These are phyloP conservation scores for Furcifer pardalis DNA, from an alignment of 2,797 vertebrate species.

Conservation along the genomic window DNA sequence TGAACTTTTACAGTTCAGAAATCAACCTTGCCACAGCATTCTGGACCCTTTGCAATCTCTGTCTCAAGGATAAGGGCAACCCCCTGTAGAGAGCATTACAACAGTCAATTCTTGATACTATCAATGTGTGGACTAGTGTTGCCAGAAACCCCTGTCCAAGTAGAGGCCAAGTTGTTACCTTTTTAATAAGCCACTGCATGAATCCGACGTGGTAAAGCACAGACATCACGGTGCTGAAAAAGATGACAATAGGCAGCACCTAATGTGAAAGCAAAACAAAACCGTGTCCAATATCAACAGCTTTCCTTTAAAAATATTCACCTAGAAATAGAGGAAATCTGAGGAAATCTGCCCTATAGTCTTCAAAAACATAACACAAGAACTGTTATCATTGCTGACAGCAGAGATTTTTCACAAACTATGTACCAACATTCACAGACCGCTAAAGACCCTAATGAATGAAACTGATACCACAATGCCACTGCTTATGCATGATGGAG, in stretches of 20 bases:
- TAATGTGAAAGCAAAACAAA: constrained; percentile 59
- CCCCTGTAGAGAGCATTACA: too few relatives aligned
- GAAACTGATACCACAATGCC: not conserved
- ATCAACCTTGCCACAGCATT: too few relatives aligned
- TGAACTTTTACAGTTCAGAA: too few relatives aligned
- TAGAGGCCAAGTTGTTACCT: constrained; percentile 73
- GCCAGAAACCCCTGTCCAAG: not conserved
- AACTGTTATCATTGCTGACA: not conserved
- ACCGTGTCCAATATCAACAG: not conserved
- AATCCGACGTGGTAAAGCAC: constrained; percentile 84
- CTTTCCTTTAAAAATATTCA: not conserved
- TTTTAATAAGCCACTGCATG: constrained; percentile 87
- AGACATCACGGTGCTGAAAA: constrained; percentile 86
- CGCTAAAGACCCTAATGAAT: not conserved
- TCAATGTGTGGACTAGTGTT: too few relatives aligned
- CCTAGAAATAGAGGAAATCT: not conserved
- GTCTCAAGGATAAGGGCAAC: too few relatives aligned
- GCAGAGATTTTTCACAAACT: not conserved
- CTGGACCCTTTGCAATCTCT: too few relatives aligned
- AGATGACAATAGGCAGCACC: constrained; percentile 86
- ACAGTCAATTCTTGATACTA: too few relatives aligned
- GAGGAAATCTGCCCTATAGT: not conserved
- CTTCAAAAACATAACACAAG: not conserved
- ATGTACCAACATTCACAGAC: not conserved
- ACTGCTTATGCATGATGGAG: not conserved